Conservation (phyloP, 1,140 invertebrate species). For the Geopemphigus sp. region DNA sequence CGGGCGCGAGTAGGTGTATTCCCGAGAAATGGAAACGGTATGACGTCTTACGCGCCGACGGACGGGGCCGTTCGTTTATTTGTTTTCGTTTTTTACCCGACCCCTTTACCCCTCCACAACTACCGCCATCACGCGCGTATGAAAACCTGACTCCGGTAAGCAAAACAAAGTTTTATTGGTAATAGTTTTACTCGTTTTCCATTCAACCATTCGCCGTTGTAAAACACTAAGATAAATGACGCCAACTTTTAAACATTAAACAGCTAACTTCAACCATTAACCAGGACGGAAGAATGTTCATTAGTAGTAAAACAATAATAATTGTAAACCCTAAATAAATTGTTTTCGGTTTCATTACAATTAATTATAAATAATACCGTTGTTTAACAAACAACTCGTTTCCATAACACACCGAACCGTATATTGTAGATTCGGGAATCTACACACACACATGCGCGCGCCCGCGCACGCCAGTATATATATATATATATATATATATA, state of each 20-base stretch:
- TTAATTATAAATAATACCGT: slow-evolving; percentile 45
- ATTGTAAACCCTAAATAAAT: slow-evolving; percentile 48
- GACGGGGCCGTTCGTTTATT: too few relatives aligned
- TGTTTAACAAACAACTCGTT: slow-evolving; percentile 30
- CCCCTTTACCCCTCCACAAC: too few relatives aligned
- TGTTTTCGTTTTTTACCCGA: background rate
- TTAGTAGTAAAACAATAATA: slow-evolving; percentile 46
- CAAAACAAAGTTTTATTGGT: slow-evolving; percentile 38
- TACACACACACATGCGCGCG: too few relatives aligned
- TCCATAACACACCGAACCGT: too few relatives aligned
- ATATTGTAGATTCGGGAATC: too few relatives aligned
- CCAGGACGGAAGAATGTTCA: slow-evolving; percentile 38
- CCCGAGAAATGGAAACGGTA: too few relatives aligned
- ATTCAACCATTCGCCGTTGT: slow-evolving; percentile 24
- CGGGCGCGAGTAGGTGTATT: too few relatives aligned
- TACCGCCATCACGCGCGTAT: background rate
- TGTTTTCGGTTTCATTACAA: slow-evolving; percentile 45
- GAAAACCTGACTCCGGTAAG: background rate
- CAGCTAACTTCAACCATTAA: slow-evolving; percentile 48
- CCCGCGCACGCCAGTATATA: too few relatives aligned
- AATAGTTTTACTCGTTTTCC: slow-evolving; percentile 30
- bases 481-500: too few relatives aligned
- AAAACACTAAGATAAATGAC: slow-evolving; percentile 44
- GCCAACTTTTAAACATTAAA: slow-evolving; percentile 45
- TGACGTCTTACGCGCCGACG: too few relatives aligned